A percentile compares a stretch with the other conserved stretches of the same genome.
Conservation (phyloP, 2,888 invertebrate genomes). For the Eupelmus urozonus region DNA sequence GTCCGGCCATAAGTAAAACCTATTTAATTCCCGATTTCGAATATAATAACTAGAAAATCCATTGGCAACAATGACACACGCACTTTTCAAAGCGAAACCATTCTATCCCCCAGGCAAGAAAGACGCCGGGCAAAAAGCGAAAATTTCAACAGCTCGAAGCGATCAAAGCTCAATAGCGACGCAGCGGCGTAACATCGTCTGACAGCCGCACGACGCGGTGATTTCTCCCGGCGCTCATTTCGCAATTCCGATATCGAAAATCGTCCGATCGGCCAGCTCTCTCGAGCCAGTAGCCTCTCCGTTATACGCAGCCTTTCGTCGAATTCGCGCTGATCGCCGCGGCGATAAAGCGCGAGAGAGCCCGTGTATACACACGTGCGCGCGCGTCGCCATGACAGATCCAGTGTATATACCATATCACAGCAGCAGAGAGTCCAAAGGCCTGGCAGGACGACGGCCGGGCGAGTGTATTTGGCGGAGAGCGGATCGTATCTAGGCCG, state of each 20-base stretch:
- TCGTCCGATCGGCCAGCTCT: neutral
- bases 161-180: neutral
- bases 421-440: neutral
- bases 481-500: slow-evolving; percentile 68
- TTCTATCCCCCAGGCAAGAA: too few species aligned
- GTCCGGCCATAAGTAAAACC: too few species aligned
- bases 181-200: neutral
- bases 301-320: neutral
- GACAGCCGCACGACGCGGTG: too few species aligned
- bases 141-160: neutral
- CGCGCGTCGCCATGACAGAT: neutral
- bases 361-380: neutral
- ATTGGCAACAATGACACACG: too few species aligned
- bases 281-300: neutral
- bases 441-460: too few species aligned
- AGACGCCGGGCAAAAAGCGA: too few species aligned
- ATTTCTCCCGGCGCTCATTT: neutral
- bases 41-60: too few species aligned
- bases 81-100: too few species aligned
- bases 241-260: slow-evolving; percentile 34
- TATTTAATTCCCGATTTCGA: too few species aligned
- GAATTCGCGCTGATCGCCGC: slow-evolving; percentile 12
- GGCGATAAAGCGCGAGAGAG: slow-evolving; percentile 19
- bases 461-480: neutral
- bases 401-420: too few species aligned